Percentiles rank a stretch among this genome's conserved stretches.
phyloP scores from a whole-genome alignment of 2,797 vertebrate species.

The Meriones psammophilus region DNA sequence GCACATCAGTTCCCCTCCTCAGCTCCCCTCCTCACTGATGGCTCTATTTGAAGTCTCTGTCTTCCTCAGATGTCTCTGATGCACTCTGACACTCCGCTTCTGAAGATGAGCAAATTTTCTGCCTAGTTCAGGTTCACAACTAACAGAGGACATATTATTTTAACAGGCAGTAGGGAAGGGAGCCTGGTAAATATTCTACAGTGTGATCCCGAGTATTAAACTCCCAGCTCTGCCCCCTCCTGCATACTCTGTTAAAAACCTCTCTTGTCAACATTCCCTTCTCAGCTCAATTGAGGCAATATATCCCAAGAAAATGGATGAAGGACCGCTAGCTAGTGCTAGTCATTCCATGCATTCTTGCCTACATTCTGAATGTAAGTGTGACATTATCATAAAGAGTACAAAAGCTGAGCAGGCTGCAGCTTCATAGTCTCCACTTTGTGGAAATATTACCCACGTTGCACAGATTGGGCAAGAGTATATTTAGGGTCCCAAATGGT shows the following conservation, averaged over 20 bases:
- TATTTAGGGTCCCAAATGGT: slow-evolving; percentile 31
- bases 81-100: slow-evolving; percentile 11
- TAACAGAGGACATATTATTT: slow-evolving; percentile 52
- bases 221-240: neutral
- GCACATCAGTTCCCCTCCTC: neutral
- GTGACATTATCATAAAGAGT: slow-evolving; percentile 47
- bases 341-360: slow-evolving; percentile 17
- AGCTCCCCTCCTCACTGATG: neutral
- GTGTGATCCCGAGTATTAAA: slow-evolving; percentile 22
- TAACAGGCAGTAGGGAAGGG: neutral
- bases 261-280: slow-evolving; percentile 52
- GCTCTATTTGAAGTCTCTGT: neutral
- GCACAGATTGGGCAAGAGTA: neutral
- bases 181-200: neutral
- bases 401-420: slow-evolving; percentile 49
- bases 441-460: slow-evolving; percentile 46
- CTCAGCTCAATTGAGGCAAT: slow-evolving; percentile 2
- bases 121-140: neutral
- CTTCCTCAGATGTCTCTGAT: slow-evolving; percentile 55
- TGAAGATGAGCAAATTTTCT: slow-evolving; percentile 43
- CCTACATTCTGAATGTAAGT: slow-evolving; percentile 74
- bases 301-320: slow-evolving; percentile 54
- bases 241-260: neutral
- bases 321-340: slow-evolving; percentile 3
- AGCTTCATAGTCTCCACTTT: neutral